phyloP scores from a whole-genome alignment of 2,113 vertebrate genomes.

The Herpailurus yagouaroundi region DNA sequence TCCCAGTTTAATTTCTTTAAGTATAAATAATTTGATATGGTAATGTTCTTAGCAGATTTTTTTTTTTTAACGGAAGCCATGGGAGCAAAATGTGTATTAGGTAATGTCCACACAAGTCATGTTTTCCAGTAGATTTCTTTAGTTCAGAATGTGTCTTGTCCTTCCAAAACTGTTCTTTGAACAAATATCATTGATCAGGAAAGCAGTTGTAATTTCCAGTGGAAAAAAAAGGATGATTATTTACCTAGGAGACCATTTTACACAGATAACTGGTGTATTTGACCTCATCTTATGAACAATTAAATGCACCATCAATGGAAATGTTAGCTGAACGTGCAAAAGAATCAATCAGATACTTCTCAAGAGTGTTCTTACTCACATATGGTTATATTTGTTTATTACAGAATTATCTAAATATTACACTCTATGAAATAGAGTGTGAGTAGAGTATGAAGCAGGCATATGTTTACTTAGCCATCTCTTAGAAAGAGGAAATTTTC shows the following conservation, averaged over 20 bases:
- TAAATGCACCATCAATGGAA: not conserved
- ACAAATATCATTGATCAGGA: slow-evolving; percentile 37
- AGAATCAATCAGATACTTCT: not conserved
- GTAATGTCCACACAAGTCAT: not conserved
- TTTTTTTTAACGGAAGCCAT: not conserved
- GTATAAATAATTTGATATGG: not conserved
- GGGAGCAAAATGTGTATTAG: not conserved
- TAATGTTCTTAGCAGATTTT: not conserved
- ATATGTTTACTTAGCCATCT: not conserved
- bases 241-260: not conserved
- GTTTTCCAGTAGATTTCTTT: slow-evolving; percentile 16
- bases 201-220: slow-evolving; percentile 42
- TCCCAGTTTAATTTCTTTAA: not conserved
- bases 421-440: not conserved
- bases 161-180: slow-evolving; percentile 47
- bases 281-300: slow-evolving; percentile 9
- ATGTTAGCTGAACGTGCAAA: not conserved
- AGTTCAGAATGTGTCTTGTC: not conserved
- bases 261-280: not conserved
- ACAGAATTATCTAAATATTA: not conserved
- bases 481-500: not conserved
- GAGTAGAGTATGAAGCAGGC: not conserved
- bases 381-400: not conserved
- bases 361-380: not conserved
- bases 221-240: slow-evolving; percentile 4